Evolutionary conservation across 2,113 vertebrate species (phyloP).

Genomic region (Elachura formosa): DNA sequence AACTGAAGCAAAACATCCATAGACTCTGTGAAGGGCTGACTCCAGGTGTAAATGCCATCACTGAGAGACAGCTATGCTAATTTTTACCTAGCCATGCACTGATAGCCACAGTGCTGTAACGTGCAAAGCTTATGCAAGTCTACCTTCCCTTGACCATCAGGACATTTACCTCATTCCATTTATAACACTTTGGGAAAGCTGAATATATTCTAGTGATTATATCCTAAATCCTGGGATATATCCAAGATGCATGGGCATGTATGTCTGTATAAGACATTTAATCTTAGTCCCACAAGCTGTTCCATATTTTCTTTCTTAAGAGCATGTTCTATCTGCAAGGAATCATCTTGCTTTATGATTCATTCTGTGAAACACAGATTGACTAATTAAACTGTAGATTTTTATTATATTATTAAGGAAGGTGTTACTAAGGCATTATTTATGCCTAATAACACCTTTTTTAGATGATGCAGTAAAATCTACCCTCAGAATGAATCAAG

Average conservation of each 20-base stretch:
- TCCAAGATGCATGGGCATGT: background rate
- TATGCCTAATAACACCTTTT: background rate
- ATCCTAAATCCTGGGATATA: background rate
- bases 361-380: slow-evolving; percentile 8
- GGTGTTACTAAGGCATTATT: background rate
- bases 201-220: background rate
- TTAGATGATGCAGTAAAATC: background rate
- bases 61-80: background rate
- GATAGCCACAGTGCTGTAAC: background rate
- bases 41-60: background rate
- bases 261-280: background rate
- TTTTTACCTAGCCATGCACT: background rate
- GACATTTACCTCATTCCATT: background rate
- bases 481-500: background rate
- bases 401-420: slow-evolving; percentile 18
- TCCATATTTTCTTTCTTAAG: background rate
- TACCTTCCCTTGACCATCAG: background rate
- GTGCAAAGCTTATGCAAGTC: background rate
- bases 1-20: background rate
- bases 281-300: background rate
- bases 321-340: background rate
- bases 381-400: background rate
- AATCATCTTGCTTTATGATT: background rate
- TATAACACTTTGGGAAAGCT: background rate
- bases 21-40: background rate